These are phyloP conservation scores for Enteromius argenteus DNA, from an alignment of 2,797 vertebrate species.

Conservation along the genomic window DNA sequence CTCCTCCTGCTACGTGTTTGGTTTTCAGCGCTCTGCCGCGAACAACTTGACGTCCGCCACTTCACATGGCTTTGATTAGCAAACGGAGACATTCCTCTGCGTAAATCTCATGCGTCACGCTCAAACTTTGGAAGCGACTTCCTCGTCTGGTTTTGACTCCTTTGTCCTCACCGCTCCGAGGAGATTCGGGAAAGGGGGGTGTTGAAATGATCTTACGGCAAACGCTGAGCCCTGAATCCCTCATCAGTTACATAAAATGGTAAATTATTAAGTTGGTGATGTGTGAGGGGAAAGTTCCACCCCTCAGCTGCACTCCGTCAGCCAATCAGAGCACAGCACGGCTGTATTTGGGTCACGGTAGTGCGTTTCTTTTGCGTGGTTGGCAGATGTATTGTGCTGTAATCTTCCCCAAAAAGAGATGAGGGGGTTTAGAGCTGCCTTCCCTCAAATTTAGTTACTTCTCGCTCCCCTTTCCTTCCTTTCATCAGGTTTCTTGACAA, in stretches of 20 bases:
- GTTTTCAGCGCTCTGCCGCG: neutral
- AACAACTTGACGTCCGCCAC: constrained; percentile 30
- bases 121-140: constrained; percentile 46
- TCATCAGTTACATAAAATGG: constrained; percentile 71
- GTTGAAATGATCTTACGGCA: constrained; percentile 40
- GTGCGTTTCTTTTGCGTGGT: constrained; percentile 75
- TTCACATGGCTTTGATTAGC: constrained; percentile 48
- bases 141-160: neutral
- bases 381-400: constrained; percentile 77
- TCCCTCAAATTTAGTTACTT: constrained; percentile 23
- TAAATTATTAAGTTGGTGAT: constrained; percentile 73
- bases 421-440: constrained; percentile 53
- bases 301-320: constrained; percentile 57
- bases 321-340: constrained; percentile 72
- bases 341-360: constrained; percentile 82
- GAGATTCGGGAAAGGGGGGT: neutral
- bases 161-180: constrained; percentile 4
- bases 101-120: constrained; percentile 42
- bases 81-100: constrained; percentile 31
- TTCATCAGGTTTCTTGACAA: constrained; percentile 41
- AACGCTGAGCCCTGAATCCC: constrained; percentile 40
- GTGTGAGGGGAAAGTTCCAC: constrained; percentile 56
- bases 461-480: neutral
- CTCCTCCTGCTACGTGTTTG: neutral
- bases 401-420: constrained; percentile 74